These are phyloP conservation scores for Carassius gibelio DNA, from an alignment of 2,113 vertebrate genomes.

Conservation along the genomic window DNA sequence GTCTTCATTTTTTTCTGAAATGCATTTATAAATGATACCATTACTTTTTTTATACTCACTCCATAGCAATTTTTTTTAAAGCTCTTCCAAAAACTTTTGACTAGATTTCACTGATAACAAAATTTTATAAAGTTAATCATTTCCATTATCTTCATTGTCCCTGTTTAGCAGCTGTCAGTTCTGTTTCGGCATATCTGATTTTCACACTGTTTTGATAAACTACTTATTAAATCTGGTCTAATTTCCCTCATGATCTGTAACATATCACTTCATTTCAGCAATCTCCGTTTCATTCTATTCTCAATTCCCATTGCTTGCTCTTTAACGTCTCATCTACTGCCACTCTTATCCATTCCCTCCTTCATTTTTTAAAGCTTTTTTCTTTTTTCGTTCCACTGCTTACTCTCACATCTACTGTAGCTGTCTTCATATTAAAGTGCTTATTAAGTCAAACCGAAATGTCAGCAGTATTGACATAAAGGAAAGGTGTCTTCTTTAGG, in stretches of 20 bases:
- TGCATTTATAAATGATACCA: not conserved
- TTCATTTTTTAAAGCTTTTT: slow-evolving; percentile 6
- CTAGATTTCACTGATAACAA: not conserved
- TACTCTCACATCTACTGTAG: slow-evolving; percentile 44
- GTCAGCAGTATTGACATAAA: slow-evolving; percentile 75
- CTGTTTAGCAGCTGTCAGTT: slow-evolving; percentile 51
- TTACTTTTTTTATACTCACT: not conserved
- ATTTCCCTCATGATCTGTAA: slow-evolving; percentile 61
- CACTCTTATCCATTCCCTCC: slow-evolving; percentile 46
- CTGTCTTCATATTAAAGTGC: slow-evolving; percentile 65
- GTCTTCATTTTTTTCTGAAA: not conserved
- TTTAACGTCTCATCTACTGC: slow-evolving; percentile 49
- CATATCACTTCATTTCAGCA: slow-evolving; percentile 55
- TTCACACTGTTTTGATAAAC: slow-evolving; percentile 47
- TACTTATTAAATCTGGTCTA: slow-evolving; percentile 55
- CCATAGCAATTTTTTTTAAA: not conserved
- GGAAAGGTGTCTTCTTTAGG: slow-evolving; percentile 71
- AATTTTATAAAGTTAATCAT: slow-evolving; percentile 36
- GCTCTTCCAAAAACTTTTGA: not conserved
- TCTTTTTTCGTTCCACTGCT: slow-evolving; percentile 48
- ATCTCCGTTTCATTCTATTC: slow-evolving; percentile 48
- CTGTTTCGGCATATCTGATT: slow-evolving; percentile 40
- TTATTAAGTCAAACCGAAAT: slow-evolving; percentile 75
- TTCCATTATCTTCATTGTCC: slow-evolving; percentile 18
- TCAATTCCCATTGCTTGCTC: slow-evolving; percentile 50